A percentile compares a stretch with the other conserved stretches of the same genome.
These are phyloP conservation scores for Callipepla californica DNA, from an alignment of 2,113 vertebrate genomes.

Conservation along the genomic window DNA sequence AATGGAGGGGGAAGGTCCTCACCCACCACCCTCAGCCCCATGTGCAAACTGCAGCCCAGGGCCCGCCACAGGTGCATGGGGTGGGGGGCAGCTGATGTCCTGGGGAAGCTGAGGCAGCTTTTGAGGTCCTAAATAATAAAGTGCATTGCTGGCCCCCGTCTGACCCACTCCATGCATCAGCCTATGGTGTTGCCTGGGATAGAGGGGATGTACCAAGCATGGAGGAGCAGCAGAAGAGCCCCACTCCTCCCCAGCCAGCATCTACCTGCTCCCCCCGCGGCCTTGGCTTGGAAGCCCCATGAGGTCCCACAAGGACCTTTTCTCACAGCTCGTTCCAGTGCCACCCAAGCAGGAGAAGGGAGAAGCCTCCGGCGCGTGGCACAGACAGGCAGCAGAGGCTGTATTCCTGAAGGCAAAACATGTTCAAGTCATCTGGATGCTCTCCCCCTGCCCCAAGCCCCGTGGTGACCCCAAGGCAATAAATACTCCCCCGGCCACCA, in stretches of 20 bases:
- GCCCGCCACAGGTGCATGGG: neutral
- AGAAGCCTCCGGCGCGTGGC: neutral
- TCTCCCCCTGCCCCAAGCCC: neutral
- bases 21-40: neutral
- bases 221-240: fast-evolving
- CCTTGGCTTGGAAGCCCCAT: fast-evolving
- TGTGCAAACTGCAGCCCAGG: neutral
- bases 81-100: neutral
- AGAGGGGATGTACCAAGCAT: neutral
- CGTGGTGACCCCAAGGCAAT: neutral
- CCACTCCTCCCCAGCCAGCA: neutral
- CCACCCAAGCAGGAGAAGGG: neutral
- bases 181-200: fast-evolving
- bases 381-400: conserved; percentile 1
- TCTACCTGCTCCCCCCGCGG: neutral
- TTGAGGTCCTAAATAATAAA: conserved; percentile 65
- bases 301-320: neutral
- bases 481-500: conserved; percentile 36
- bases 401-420: neutral
- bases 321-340: neutral
- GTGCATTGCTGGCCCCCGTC: neutral
- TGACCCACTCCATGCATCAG: neutral
- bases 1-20: neutral
- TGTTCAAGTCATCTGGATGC: neutral
- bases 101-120: neutral